Conservation (phyloP, 2,888 invertebrate species). For the Kuschelorhynchus macadamiae region DNA sequence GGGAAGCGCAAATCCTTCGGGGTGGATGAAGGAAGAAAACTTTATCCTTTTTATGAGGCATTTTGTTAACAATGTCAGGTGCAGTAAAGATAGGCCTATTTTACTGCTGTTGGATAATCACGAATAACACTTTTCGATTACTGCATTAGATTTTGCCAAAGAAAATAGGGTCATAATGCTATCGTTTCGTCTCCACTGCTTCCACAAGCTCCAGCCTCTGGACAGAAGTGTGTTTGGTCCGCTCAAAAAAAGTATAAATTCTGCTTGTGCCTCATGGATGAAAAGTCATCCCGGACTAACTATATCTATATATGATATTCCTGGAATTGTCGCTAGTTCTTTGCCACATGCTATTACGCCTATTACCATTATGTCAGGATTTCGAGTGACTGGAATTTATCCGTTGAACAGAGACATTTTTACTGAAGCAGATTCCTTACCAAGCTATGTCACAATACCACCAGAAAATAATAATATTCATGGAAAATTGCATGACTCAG, state of each 20-base stretch:
- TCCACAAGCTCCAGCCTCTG: background rate
- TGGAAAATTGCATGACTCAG: too few species aligned
- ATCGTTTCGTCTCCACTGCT: constrained; percentile 4
- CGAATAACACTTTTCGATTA: constrained; percentile 1
- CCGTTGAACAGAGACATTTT: too few species aligned
- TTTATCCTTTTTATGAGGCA: background rate
- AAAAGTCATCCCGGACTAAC: too few species aligned
- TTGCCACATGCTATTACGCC: too few species aligned
- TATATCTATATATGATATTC: too few species aligned
- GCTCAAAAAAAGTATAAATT: background rate
- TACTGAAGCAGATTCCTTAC: too few species aligned
- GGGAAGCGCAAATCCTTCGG: constrained; percentile 50
- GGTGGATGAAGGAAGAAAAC: constrained; percentile 53
- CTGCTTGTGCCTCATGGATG: background rate
- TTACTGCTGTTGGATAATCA: constrained; percentile 6
- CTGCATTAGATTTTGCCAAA: constrained; percentile 2
- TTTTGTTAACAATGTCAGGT: background rate
- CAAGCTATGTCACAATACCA: too few species aligned
- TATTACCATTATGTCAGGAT: too few species aligned
- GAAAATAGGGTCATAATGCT: constrained; percentile 4
- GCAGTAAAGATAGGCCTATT: constrained; percentile 1
- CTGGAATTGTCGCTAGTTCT: too few species aligned
- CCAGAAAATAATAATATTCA: too few species aligned
- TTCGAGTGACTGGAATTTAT: too few species aligned
- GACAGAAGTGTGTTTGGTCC: constrained; percentile 2